phyloP scores from a whole-genome alignment of 2,797 vertebrate genomes.

The Micrastur ruficollis region DNA sequence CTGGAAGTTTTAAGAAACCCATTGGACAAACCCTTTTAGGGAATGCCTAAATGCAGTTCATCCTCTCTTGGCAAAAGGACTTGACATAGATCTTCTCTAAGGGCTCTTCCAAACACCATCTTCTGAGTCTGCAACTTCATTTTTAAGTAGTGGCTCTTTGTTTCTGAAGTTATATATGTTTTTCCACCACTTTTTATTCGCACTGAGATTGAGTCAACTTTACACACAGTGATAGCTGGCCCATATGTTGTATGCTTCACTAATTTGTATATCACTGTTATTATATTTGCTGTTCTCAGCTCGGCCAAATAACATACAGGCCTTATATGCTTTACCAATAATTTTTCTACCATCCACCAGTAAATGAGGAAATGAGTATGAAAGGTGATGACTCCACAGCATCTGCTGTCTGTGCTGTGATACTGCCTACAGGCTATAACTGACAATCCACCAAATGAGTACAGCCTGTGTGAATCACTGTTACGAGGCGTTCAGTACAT shows the following conservation, averaged over 20 bases:
- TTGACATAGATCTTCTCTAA: background rate
- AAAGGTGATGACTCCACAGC: background rate
- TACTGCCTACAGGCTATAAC: slow-evolving; percentile 24
- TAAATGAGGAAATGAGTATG: background rate
- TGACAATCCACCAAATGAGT: background rate
- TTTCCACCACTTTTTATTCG: background rate
- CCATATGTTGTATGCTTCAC: background rate
- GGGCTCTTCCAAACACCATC: background rate
- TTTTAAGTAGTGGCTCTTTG: background rate
- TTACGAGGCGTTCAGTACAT: background rate
- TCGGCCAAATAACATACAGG: background rate
- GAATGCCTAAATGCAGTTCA: background rate
- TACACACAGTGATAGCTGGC: background rate
- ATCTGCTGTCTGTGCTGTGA: background rate
- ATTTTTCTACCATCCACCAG: background rate
- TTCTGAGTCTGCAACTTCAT: background rate
- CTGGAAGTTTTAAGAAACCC: background rate
- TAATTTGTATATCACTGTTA: background rate
- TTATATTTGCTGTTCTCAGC: background rate
- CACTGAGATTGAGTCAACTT: background rate
- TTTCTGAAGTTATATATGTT: background rate
- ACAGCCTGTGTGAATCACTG: background rate
- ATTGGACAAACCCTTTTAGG: background rate
- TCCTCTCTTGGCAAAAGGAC: background rate
- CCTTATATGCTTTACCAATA: background rate